Evolutionary conservation across 2,113 vertebrate species (phyloP), one percentile per base, ranked within the genome.

Genomic region (Aepyceros melampus): DNA sequence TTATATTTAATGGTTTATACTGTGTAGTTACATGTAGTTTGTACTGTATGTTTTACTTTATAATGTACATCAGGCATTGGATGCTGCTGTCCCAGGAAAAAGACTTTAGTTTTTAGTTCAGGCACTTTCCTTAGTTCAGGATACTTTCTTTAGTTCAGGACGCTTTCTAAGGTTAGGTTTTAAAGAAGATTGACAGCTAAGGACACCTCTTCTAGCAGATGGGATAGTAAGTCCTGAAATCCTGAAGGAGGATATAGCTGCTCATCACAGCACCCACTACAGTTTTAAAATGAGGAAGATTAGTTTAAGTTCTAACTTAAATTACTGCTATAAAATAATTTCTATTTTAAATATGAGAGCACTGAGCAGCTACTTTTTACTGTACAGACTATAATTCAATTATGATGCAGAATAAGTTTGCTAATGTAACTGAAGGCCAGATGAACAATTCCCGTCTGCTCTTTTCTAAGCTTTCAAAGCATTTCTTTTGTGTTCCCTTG

Each of bases 401-500:
- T 53, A 93, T 25, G 29, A 64, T 21, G 10, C 47, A 86, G n/a
- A 90, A 23, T 40, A 31, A 85, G 15, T 79, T 96, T 87, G 71
- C 60, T 87, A 79, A 94, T 67, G 45, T 86, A 43, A 96, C 89
- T 93, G 40, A 53, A 97, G 96, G 9, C 40, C 78, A 91, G 45
- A 55, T 76, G 40, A 94, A 56, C 47, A 81, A 64, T 40, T 25
- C 43, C 64, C 62, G 74, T 19, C 9, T 5, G 33, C 11, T 95
- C 9, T 74, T 95, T 89, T 64, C 67, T 74, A 91, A 78, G 45
- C 74, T 89, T 90, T 78, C 33, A 91, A 96, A 97, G 27, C 12
- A 58, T 67, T 96, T 95, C n/a, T 97, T 29, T 91, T 76, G 25
- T 95, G n/a, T 81, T 97, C 89, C 25, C 25, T 94, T 96, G 56